phyloP scores from a whole-genome alignment of 2,113 vertebrate species.

The Isurus oxyrinchus region DNA sequence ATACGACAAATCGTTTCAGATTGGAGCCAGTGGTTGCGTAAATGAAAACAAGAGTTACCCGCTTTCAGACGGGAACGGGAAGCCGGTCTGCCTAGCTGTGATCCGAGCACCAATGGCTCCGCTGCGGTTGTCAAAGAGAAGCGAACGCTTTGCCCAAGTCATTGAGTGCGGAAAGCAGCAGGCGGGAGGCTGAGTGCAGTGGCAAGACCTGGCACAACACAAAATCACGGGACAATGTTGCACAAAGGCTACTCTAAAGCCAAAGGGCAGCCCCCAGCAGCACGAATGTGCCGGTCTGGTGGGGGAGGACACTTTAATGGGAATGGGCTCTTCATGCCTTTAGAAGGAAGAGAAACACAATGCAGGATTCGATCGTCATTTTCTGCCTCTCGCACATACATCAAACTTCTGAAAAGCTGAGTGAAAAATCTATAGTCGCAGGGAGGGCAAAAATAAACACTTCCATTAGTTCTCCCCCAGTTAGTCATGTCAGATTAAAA shows the following conservation, averaged over 20 bases:
- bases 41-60: not conserved
- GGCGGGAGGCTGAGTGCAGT: not conserved
- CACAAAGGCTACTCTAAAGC: not conserved
- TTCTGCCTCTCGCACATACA: not conserved
- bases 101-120: not conserved
- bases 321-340: not conserved
- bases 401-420: not conserved
- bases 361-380: not conserved
- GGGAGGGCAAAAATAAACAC: not conserved
- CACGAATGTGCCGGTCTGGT: not conserved
- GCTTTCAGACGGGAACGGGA: too few relatives aligned
- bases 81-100: not conserved
- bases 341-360: not conserved
- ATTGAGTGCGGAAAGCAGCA: not conserved
- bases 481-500: too few relatives aligned
- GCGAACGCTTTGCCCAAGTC: not conserved
- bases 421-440: not conserved
- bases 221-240: not conserved
- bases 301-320: not conserved
- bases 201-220: not conserved
- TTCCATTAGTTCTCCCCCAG: not conserved
- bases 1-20: not conserved
- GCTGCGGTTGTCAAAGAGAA: not conserved
- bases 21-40: not conserved
- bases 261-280: not conserved